Percentiles rank a stretch among this genome's conserved stretches.
Conservation (phyloP, 1,140 invertebrate genomes). For the Drosophila takahashii region DNA sequence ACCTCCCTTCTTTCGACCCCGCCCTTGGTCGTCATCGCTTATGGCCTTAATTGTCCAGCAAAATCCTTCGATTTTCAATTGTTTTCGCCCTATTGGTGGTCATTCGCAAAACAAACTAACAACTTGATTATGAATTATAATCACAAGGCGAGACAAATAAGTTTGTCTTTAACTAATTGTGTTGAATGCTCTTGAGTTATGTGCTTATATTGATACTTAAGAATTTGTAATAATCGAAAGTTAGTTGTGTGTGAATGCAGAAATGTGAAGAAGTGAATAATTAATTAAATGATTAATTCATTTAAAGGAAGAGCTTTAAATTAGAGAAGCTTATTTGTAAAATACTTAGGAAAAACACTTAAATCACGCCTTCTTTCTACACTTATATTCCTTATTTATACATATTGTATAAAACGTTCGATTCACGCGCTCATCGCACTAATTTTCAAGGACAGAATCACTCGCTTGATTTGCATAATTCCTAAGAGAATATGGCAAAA, state of each 20-base stretch:
- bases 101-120: neutral
- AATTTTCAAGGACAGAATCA: conserved; percentile 47
- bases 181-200: neutral
- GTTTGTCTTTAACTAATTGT: neutral
- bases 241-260: too few relatives aligned
- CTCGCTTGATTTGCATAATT: conserved; percentile 48
- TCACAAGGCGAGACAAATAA: neutral
- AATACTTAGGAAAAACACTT: too few relatives aligned
- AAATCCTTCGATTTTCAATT: conserved; percentile 13
- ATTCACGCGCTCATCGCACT: conserved; percentile 11
- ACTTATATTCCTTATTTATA: neutral
- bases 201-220: neutral
- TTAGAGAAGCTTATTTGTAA: neutral
- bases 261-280: neutral
- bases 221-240: neutral
- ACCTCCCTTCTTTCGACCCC: neutral
- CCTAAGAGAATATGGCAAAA: conserved; percentile 6
- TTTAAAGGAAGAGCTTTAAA: neutral
- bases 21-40: neutral
- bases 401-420: conserved; percentile 2
- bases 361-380: neutral
- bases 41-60: conserved; percentile 28
- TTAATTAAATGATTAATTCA: neutral
- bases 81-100: neutral
- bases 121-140: neutral